These are phyloP conservation scores for Champsocephalus gunnari DNA, from an alignment of 2,797 vertebrate species.

Conservation along the genomic window DNA sequence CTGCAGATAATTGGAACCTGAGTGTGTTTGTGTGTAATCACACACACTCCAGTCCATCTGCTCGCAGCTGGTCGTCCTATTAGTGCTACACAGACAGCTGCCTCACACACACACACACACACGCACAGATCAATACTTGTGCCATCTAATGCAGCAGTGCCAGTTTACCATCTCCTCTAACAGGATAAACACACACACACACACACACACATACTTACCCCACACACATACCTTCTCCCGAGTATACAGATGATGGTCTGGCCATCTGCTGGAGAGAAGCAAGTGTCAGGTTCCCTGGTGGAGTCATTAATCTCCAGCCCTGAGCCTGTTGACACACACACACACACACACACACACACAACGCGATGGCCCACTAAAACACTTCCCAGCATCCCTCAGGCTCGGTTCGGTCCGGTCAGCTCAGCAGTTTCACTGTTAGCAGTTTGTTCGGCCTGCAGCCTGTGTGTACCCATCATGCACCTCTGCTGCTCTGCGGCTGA, in stretches of 20 bases:
- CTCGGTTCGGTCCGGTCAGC: neutral
- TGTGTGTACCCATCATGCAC: constrained; percentile 45
- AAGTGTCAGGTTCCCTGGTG: constrained; percentile 43
- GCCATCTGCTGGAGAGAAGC: constrained; percentile 59
- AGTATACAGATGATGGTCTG: constrained; percentile 42
- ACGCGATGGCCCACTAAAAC: neutral
- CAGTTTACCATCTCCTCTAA: neutral
- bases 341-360: constrained; percentile 12
- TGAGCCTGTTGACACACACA: constrained; percentile 24
- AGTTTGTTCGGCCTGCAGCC: constrained; percentile 16
- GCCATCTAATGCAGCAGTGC: constrained; percentile 5
- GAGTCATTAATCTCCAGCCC: constrained; percentile 56
- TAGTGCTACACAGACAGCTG: constrained; percentile 11
- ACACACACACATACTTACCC: neutral
- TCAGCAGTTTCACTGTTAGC: constrained; percentile 3
- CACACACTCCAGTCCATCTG: constrained; percentile 14
- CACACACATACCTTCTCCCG: neutral
- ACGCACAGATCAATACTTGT: constrained; percentile 4
- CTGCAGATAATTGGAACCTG: constrained; percentile 1
- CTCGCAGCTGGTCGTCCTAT: constrained; percentile 19
- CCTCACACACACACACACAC: constrained; percentile 17
- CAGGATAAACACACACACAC: neutral
- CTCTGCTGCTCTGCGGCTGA: constrained; percentile 20
- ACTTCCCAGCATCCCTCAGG: constrained; percentile 3
- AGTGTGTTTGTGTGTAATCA: constrained; percentile 15